Conservation (phyloP, 2,113 vertebrate species). For the Cyprinodon brontotheroides region DNA sequence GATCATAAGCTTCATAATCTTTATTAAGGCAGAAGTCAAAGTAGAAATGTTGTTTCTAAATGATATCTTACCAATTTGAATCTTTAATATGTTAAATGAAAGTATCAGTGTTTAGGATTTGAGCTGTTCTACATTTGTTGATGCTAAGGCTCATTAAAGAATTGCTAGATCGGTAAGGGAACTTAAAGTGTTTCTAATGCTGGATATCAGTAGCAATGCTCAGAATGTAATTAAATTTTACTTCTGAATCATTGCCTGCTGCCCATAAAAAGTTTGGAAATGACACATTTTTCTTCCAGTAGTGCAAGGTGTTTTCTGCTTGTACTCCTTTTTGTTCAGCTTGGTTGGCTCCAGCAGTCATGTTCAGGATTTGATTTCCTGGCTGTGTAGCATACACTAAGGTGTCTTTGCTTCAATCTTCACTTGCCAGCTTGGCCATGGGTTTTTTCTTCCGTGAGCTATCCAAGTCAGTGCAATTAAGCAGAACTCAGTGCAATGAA, state of each 20-base stretch:
- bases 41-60: not conserved
- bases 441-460: constrained; percentile 42
- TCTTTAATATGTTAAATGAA: not conserved
- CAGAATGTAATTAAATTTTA: not conserved
- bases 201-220: not conserved
- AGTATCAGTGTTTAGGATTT: not conserved
- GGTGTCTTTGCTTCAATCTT: constrained; percentile 20
- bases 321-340: not conserved
- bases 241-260: not conserved
- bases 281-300: not conserved
- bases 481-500: constrained; percentile 27
- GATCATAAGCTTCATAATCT: not conserved
- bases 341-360: not conserved
- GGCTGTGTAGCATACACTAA: constrained; percentile 26
- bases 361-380: constrained; percentile 15
- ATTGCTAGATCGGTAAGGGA: not conserved
- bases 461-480: constrained; percentile 20
- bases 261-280: not conserved
- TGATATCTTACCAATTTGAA: not conserved
- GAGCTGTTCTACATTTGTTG: not conserved
- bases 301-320: not conserved
- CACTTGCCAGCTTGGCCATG: constrained; percentile 19
- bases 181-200: not conserved
- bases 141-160: not conserved
- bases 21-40: not conserved